Base-by-base conservation (phyloP, 2,113 vertebrate species). In the Oreochromis aureus region DNA sequence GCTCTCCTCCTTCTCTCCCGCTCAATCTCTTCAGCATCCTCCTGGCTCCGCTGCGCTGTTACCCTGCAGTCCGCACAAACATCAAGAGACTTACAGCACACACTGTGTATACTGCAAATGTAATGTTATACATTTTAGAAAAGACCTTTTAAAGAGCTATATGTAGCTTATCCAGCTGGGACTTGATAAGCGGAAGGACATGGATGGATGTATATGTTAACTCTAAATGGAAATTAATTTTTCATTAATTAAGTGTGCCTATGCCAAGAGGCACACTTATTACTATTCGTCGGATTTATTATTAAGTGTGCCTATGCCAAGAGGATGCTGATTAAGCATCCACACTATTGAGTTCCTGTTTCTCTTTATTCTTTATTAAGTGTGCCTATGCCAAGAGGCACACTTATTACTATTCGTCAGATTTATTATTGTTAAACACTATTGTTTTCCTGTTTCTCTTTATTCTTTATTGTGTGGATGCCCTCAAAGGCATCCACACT, bases 21-120 rank as follows among this genome's bases (percentile, higher is more conserved):
- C 0, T 97, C 97, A 0, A 96, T 95, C 90, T 98, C 98, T 85
- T 98, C 97, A 71, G 97, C 96, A 0, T 98, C 97, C 73, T 98
- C 98, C 90, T 97, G 95, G 1, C 97, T 97, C 92, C 98, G 94
- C 92, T 98, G 98, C 0, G 96, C 94, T 24, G 97, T 97, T 89
- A 98, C 91, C 95, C 98, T 98, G 94, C 73, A 86, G 59, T 46
- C 27, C 12, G 24, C 73, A 80, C 5, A 32, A 24, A 84, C 22
- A 79, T 11, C 11, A 48, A 34, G 3, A 82, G 22, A 13, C 66
- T 71, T 22, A 24, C 11, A 27, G 69, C 13, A 73, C 69, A 73
- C 69, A 46, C 66, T 18, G 69, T 16, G 7, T 27, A 27, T 27
- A 27, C 22, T 10, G 69, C 2, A 73, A 46, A 46, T 10, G 36